Base-by-base conservation (phyloP, 2,113 vertebrate species). In the Eulacestoma nigropectus region DNA sequence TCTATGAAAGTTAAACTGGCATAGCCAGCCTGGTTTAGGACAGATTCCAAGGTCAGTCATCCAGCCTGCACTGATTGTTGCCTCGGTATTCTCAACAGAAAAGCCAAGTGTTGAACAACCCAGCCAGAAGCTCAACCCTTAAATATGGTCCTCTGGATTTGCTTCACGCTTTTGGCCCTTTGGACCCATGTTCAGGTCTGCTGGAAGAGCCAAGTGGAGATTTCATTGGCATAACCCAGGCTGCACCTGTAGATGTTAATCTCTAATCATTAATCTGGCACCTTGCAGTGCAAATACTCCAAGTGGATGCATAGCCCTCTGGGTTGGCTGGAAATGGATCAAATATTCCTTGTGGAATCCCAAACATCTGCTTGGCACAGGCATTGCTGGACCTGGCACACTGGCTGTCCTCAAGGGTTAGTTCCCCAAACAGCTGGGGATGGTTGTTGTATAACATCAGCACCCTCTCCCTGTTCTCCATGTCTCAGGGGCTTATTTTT, bases 341-440 rank as follows among this genome's bases (percentile, higher is more conserved):
- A 95, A 94, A 70, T 93, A 94, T 91, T 73, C 70, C 55, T 57
- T 42, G 47, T 89, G 89, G 94, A 93, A 96, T 95, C 67, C 46
- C 70, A 94, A 90, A 86, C 39, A 91, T 94, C 68, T 7, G 1
- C 49, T 6, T 7, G 3, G 49, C 52, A 60, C 46, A 77, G 59
- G 25, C 27, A 44, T 29, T 5, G 8, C 56, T 87, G 87, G 78
- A 74, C 39, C 46, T 3, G 4, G 62, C 53, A 83, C 21, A 37
- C 1, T 1, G 7, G 35, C 37, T 85, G 50, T 62, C 27, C 49
- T 73, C 30, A 29, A 80, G 46, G 6, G 17, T 75, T 68, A 78
- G 16, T 13, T 92, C 39, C 56, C 30, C 47, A 74, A 47, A 67
- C 32, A 86, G 56, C 68, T 81, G 68, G 59, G 47, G 21, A 59